Conservation (phyloP, 1,140 invertebrate species). For the Chironomus striatipennis region DNA sequence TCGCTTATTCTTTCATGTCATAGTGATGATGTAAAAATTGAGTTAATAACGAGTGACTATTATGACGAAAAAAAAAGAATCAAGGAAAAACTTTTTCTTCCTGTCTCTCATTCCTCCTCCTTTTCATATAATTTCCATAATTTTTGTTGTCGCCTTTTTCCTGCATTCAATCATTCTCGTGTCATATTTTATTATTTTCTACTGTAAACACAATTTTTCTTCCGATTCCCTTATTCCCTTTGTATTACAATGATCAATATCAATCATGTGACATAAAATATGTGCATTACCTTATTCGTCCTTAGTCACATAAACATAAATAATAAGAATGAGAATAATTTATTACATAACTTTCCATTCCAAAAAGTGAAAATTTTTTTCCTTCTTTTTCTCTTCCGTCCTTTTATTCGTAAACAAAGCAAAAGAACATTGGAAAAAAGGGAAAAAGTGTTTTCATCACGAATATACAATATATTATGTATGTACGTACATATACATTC, state of each 20-base stretch:
- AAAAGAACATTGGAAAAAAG: too few species aligned
- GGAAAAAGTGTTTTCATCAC: background rate
- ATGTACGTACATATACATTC: too few species aligned
- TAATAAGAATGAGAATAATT: conserved; percentile 5
- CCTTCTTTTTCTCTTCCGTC: background rate
- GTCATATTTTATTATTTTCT: conserved; percentile 16
- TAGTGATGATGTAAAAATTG: conserved; percentile 9
- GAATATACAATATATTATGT: background rate
- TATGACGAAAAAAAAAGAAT: background rate
- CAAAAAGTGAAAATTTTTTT: background rate
- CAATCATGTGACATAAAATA: background rate
- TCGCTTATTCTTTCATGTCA: background rate
- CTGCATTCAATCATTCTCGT: background rate
- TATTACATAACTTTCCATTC: conserved; percentile 4
- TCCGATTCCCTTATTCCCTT: background rate
- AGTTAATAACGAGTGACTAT: conserved; percentile 7
- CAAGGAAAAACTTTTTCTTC: background rate
- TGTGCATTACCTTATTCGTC: background rate
- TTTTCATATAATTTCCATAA: too few species aligned
- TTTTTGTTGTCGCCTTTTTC: background rate
- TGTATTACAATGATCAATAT: background rate
- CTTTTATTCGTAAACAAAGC: background rate
- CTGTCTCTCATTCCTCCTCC: background rate
- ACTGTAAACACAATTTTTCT: background rate
- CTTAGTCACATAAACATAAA: too few species aligned